Conservation (phyloP, 2,113 vertebrate genomes). For the Sarotherodon lohbergeri region DNA sequence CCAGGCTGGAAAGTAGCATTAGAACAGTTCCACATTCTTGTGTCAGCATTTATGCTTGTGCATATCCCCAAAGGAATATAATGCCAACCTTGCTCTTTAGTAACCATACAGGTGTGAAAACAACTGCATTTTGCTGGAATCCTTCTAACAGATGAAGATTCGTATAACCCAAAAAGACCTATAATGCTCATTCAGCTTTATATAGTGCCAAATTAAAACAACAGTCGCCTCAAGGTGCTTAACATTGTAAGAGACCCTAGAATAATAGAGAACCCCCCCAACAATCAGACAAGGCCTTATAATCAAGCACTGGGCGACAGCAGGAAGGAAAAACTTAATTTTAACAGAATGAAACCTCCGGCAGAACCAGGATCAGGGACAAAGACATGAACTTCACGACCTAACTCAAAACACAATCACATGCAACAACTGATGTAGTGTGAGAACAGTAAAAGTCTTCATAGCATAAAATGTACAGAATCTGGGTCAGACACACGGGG, state of each 20-base stretch:
- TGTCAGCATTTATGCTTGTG: not conserved
- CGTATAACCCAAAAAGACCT: not conserved
- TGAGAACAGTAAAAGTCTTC: constrained; percentile 7
- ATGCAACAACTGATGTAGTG: not conserved
- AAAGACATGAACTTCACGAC: not conserved
- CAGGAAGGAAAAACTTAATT: not conserved
- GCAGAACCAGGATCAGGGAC: not conserved
- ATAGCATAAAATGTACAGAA: not conserved
- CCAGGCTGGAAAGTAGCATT: not conserved
- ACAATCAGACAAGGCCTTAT: not conserved
- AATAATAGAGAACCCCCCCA: not conserved
- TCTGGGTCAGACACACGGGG: constrained; percentile 5
- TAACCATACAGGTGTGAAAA: not conserved
- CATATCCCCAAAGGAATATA: not conserved
- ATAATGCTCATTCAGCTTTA: rapidly evolving
- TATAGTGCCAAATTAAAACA: not conserved
- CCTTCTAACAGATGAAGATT: not conserved
- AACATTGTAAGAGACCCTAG: not conserved
- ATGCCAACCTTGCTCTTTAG: not conserved
- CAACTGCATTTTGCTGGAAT: not conserved
- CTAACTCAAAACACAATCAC: not conserved
- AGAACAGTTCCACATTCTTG: not conserved
- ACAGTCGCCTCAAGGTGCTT: not conserved
- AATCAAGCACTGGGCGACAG: not conserved
- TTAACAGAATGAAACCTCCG: not conserved